These are phyloP conservation scores for Bos javanicus DNA, from an alignment of 2,113 vertebrate genomes.

Conservation along the genomic window DNA sequence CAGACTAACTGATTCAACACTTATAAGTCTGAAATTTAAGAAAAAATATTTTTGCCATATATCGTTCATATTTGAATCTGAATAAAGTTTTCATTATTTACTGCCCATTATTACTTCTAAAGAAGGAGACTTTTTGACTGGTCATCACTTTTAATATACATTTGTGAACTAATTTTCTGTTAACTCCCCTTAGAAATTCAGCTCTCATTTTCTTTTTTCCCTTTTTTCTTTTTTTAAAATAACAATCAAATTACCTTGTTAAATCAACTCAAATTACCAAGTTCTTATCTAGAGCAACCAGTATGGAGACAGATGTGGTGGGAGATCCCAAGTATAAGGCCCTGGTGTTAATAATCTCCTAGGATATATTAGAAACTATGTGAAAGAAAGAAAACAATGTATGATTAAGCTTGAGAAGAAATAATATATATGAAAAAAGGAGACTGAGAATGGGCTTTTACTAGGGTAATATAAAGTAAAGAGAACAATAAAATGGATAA, in stretches of 20 bases:
- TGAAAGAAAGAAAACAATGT: neutral
- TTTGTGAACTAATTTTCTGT: neutral
- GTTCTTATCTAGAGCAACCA: neutral
- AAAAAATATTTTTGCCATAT: neutral
- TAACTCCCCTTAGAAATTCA: neutral
- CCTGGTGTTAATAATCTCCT: conserved; percentile 1
- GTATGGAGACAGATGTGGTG: neutral
- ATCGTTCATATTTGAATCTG: neutral
- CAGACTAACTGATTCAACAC: neutral
- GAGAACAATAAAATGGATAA: neutral
- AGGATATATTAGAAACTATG: neutral
- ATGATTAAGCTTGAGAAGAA: neutral
- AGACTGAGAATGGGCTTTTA: neutral
- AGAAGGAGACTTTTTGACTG: neutral
- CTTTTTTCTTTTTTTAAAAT: neutral
- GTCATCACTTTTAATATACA: neutral
- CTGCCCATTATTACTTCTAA: neutral
- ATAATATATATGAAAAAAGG: neutral
- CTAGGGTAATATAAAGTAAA: conserved; percentile 1
- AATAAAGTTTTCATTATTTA: conserved; percentile 21
- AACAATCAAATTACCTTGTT: neutral
- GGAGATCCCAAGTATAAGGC: neutral
- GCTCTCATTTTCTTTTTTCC: neutral
- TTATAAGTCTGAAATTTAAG: conserved; percentile 39
- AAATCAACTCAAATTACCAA: conserved; percentile 28